These are phyloP conservation scores for Holothuria scabra DNA, from an alignment of 53 echinoderm and acorn worm species.

Conservation along the genomic window DNA sequence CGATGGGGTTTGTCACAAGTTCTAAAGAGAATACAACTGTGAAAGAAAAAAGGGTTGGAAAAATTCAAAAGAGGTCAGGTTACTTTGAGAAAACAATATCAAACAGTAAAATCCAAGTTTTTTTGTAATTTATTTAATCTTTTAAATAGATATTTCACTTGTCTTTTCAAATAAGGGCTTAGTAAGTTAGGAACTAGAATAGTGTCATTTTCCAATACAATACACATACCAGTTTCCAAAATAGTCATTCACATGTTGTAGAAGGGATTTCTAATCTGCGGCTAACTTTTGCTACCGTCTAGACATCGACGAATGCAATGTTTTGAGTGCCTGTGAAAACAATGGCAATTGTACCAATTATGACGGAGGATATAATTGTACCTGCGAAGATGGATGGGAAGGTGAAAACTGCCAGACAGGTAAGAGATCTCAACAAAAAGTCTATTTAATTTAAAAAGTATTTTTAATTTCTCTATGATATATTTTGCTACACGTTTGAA, in stretches of 20 bases:
- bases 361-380: conserved; percentile 17
- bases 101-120: background rate
- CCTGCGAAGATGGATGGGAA: conserved; percentile 1
- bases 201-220: too few relatives aligned
- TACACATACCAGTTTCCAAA: too few relatives aligned
- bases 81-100: background rate
- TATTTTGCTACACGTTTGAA: too few relatives aligned
- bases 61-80: background rate
- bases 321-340: background rate
- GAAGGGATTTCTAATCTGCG: too few relatives aligned
- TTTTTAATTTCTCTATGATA: too few relatives aligned
- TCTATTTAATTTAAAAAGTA: too few relatives aligned
- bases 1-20: background rate
- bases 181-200: too few relatives aligned
- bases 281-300: too few relatives aligned
- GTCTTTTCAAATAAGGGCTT: too few relatives aligned
- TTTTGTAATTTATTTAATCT: too few relatives aligned
- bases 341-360: conserved; percentile 29
- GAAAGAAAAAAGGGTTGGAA: background rate
- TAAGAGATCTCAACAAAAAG: background rate
- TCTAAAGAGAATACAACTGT: background rate
- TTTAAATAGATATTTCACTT: too few relatives aligned
- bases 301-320: conserved; percentile 1
- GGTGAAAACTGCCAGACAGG: conserved; percentile 9
- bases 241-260: too few relatives aligned